Conservation (phyloP, 2,888 invertebrate genomes). For the Macropis europaea region DNA sequence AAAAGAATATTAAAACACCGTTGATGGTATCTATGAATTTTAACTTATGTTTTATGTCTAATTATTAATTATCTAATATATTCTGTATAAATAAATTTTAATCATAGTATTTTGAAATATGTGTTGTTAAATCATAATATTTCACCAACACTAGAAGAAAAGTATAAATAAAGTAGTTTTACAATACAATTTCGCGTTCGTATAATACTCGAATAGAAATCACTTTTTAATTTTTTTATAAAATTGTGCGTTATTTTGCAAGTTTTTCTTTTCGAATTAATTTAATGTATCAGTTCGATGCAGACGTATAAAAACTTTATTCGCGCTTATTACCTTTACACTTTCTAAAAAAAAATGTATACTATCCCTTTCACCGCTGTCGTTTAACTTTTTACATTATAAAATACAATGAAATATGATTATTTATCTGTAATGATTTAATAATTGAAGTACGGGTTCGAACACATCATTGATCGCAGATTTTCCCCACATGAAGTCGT, state of each 20-base stretch:
- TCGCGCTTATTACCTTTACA: too few species aligned
- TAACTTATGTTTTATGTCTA: slow-evolving; percentile 66
- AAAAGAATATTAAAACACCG: slow-evolving; percentile 68
- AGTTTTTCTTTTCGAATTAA: not conserved
- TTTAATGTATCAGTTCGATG: too few species aligned
- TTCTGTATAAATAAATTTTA: slow-evolving; percentile 37
- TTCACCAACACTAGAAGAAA: not conserved
- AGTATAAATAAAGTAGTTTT: slow-evolving; percentile 24
- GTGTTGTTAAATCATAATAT: slow-evolving; percentile 2
- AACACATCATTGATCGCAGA: slow-evolving; percentile 68
- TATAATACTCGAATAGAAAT: not conserved
- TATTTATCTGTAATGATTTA: slow-evolving; percentile 43
- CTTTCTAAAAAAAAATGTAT: not conserved
- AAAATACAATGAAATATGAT: not conserved
- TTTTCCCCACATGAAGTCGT: slow-evolving; percentile 76
- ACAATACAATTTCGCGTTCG: not conserved
- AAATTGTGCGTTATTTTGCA: not conserved
- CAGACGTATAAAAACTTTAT: too few species aligned
- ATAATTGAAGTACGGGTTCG: slow-evolving; percentile 65
- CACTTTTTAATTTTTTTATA: not conserved
- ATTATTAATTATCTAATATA: slow-evolving; percentile 43
- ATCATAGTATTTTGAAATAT: slow-evolving; percentile 32
- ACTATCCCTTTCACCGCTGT: not conserved
- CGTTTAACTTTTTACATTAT: not conserved
- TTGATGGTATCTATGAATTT: slow-evolving; percentile 76